Evolutionary conservation across 2,113 vertebrate species (phyloP).

Genomic region (Xenopus laevis): DNA sequence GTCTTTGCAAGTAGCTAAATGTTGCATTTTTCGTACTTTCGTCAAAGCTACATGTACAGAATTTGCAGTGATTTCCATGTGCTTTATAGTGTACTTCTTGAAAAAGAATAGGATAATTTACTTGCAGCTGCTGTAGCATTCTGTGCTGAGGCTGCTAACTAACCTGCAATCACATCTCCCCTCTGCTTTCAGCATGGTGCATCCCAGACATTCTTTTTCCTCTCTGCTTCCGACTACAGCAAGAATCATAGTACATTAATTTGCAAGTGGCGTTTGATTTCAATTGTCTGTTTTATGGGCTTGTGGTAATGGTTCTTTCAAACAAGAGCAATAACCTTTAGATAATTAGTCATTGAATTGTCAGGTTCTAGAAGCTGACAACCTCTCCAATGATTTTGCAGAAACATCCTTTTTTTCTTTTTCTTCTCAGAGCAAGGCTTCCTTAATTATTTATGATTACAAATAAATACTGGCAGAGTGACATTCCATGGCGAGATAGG

Average conservation of each 20-base stretch:
- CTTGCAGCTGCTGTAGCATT: too few relatives aligned
- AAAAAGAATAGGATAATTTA: too few relatives aligned
- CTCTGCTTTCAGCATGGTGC: too few relatives aligned
- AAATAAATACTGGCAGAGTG: constrained; percentile 47
- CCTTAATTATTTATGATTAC: constrained; percentile 49
- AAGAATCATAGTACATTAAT: constrained; percentile 3
- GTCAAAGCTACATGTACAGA: too few relatives aligned
- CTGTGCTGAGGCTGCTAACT: too few relatives aligned
- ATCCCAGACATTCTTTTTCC: too few relatives aligned
- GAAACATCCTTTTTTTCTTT: constrained; percentile 20
- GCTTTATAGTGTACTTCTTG: too few relatives aligned
- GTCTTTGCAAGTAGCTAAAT: too few relatives aligned
- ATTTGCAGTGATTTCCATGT: too few relatives aligned
- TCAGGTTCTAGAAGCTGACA: constrained; percentile 28
- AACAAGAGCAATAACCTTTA: constrained; percentile 35
- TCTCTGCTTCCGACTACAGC: too few relatives aligned
- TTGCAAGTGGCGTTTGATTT: constrained; percentile 20
- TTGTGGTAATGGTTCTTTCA: constrained; percentile 30
- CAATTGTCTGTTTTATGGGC: constrained; percentile 33
- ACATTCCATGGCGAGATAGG: constrained; percentile 23
- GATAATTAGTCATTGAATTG: constrained; percentile 35
- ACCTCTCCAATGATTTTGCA: constrained; percentile 8
- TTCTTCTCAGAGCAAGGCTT: constrained; percentile 27
- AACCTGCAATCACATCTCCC: too few relatives aligned
- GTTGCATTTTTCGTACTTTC: too few relatives aligned